Conservation (phyloP, 2,113 vertebrate species). For the Aviceda subcristata region DNA sequence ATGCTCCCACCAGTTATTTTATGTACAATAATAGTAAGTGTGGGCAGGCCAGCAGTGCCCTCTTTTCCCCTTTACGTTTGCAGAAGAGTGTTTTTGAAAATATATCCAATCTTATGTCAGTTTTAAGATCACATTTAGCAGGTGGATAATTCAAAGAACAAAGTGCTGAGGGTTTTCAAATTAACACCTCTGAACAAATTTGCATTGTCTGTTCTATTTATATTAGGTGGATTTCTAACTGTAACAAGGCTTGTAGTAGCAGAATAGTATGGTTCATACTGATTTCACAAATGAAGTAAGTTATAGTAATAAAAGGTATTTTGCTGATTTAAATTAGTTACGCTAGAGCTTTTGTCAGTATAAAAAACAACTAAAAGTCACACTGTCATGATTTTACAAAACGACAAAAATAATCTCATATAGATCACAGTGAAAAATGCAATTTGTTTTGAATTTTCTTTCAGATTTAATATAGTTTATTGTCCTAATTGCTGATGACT, state of each 20-base stretch:
- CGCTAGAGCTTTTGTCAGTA: neutral
- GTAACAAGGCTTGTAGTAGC: neutral
- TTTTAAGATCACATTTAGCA: neutral
- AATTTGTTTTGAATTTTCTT: neutral
- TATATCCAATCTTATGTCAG: rapidly evolving
- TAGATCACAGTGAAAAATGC: neutral
- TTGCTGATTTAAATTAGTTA: neutral
- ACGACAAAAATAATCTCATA: neutral
- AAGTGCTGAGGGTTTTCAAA: neutral
- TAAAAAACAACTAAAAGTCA: neutral
- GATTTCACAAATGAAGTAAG: neutral
- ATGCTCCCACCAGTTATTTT: neutral
- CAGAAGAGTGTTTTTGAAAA: neutral
- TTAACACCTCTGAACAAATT: neutral
- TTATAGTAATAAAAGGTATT: neutral
- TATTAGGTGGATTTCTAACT: neutral
- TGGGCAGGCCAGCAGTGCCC: neutral
- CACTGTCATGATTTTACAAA: neutral
- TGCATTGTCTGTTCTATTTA: neutral
- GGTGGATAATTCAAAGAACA: neutral
- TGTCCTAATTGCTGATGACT: neutral
- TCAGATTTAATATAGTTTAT: neutral
- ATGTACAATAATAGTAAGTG: neutral
- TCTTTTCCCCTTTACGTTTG: neutral
- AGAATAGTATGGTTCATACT: neutral